Percentiles rank a stretch among this genome's conserved stretches.
Evolutionary conservation across 2,888 invertebrate genomes (phyloP).

Genomic region (Argyresthia albistria): DNA sequence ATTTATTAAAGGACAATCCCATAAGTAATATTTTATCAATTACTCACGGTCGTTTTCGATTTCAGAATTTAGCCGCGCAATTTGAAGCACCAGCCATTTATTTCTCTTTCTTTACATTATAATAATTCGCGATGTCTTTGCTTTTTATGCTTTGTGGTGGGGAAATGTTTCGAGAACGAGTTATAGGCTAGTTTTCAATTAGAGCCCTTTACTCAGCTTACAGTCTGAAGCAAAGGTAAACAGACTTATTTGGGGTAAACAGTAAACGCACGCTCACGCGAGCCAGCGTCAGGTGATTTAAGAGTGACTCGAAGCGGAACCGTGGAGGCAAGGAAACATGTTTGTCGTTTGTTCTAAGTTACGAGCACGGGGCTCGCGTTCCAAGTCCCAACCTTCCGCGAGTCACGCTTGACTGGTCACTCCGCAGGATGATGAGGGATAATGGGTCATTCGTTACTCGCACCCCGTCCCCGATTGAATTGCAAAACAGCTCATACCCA

Average conservation of each 20-base stretch:
- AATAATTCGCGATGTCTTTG: slow-evolving; percentile 22
- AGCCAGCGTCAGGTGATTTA: slow-evolving; percentile 13
- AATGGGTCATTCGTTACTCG: slow-evolving; percentile 46
- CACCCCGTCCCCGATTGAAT: slow-evolving; percentile 44
- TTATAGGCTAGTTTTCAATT: too few species aligned
- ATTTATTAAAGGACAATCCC: slow-evolving; percentile 52
- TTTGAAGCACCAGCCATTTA: slow-evolving; percentile 47
- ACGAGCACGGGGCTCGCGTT: slow-evolving; percentile 7
- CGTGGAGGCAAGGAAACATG: slow-evolving; percentile 12
- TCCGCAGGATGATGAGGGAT: slow-evolving; percentile 27
- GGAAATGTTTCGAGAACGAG: neutral
- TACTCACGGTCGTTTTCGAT: slow-evolving; percentile 54
- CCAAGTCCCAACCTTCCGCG: slow-evolving; percentile 9
- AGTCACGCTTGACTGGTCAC: slow-evolving; percentile 16
- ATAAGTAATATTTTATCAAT: slow-evolving; percentile 62
- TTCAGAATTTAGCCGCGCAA: slow-evolving; percentile 41
- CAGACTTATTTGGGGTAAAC: slow-evolving; percentile 10
- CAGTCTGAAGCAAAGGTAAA: neutral
- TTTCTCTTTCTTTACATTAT: slow-evolving; percentile 19
- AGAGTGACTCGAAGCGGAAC: slow-evolving; percentile 11
- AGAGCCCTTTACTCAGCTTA: neutral
- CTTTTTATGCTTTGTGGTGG: slow-evolving; percentile 14
- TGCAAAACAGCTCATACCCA: slow-evolving; percentile 40
- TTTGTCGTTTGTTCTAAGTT: slow-evolving; percentile 14
- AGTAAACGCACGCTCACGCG: slow-evolving; percentile 7